These are phyloP conservation scores for Prionailurus bengalensis DNA, from an alignment of 2,113 vertebrate species.

Conservation along the genomic window DNA sequence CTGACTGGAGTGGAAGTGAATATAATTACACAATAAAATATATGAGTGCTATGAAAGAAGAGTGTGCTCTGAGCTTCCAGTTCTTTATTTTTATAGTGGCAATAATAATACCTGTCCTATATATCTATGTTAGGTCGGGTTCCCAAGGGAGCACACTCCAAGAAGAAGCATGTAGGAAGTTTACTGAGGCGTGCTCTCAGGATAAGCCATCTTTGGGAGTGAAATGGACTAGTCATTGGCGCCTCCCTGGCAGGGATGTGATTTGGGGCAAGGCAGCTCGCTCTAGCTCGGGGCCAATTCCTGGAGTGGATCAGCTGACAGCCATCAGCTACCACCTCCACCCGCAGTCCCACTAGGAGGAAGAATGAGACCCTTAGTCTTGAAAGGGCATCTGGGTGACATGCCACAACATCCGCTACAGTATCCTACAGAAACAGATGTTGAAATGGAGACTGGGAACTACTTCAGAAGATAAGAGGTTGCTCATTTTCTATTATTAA, in stretches of 20 bases:
- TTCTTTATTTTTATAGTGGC: neutral
- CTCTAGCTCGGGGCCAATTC: neutral
- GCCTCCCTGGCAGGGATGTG: neutral
- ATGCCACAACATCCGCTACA: rapidly evolving
- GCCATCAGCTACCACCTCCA: rapidly evolving
- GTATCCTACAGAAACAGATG: neutral
- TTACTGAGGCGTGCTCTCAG: neutral
- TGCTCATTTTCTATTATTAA: neutral
- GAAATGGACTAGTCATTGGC: neutral
- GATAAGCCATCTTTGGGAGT: neutral
- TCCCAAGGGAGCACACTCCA: neutral
- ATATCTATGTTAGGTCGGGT: neutral
- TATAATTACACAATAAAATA: neutral
- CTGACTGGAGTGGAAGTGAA: neutral
- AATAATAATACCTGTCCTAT: neutral
- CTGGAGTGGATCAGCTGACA: neutral
- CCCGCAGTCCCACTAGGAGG: neutral
- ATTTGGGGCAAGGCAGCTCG: neutral
- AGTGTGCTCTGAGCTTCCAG: neutral
- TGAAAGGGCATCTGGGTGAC: no score
- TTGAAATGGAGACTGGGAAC: neutral
- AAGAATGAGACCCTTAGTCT: neutral
- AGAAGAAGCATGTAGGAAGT: neutral
- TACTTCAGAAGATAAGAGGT: conserved; percentile 12
- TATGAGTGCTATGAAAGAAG: neutral